phyloP scores from a whole-genome alignment of 2,888 invertebrate genomes.

The Coelinius sp. region DNA sequence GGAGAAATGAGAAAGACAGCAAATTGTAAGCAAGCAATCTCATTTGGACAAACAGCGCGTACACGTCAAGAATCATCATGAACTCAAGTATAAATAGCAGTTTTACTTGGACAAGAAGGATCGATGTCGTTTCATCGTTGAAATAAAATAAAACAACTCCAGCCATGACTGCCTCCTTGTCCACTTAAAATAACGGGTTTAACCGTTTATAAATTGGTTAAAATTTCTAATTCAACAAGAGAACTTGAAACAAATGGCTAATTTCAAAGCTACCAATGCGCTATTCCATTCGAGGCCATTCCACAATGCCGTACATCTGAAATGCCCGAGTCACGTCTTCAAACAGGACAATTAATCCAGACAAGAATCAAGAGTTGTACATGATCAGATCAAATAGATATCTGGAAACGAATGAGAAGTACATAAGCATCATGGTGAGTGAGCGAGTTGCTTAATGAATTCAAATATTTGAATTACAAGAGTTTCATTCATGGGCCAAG shows the following conservation, averaged over 20 bases:
- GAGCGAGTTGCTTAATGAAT: constrained; percentile 55
- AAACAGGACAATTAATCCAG: constrained; percentile 35
- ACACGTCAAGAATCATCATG: constrained; percentile 23
- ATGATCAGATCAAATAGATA: constrained; percentile 18
- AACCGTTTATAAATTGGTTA: not conserved
- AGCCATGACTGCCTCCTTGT: not conserved
- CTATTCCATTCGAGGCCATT: not conserved
- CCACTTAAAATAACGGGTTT: constrained; percentile 26
- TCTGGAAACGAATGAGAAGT: not conserved
- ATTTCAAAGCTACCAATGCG: not conserved
- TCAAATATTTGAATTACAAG: constrained; percentile 61
- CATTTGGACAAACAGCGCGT: constrained; percentile 16
- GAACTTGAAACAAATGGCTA: constrained; percentile 8
- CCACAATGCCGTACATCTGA: not conserved
- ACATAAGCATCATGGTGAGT: not conserved
- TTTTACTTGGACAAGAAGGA: constrained; percentile 1
- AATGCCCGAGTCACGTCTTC: constrained; percentile 14
- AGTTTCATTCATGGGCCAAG: constrained; percentile 45
- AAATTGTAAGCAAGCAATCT: not conserved
- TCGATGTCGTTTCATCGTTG: constrained; percentile 8
- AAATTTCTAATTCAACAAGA: constrained; percentile 23
- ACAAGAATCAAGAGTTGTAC: constrained; percentile 27
- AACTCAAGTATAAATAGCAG: not conserved
- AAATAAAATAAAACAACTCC: not conserved
- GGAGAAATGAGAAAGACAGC: not conserved